Base-by-base conservation (phyloP, 2,888 invertebrate genomes). In the Heliconius cydno region DNA sequence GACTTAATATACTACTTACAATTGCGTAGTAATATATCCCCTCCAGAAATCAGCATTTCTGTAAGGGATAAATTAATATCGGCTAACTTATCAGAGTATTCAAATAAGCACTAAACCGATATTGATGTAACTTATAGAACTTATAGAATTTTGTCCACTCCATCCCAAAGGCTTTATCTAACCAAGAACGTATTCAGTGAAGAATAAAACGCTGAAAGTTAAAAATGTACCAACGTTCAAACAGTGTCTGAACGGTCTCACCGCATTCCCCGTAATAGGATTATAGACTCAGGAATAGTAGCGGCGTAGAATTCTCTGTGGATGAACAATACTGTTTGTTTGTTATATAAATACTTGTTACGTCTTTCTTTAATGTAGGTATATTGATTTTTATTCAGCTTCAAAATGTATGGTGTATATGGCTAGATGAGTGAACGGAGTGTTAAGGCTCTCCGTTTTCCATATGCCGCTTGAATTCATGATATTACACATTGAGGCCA, bases 221-320 rank as follows among this genome's bases (percentile, higher is more conserved):
- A 65, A 75, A 75, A 75, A 25, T 25, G 60, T 75, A 41, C 13
- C 25, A 25, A 41, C 28, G 41, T 66, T 65, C 15, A 28, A 65
- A 66, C 65, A 28, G 63, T 74, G 28, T 74, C 63, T 60, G 63
- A 74, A 75, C 65, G 65, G 65, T 75, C 63, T 46, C 75, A 46
- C 65, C 57, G 46, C 28, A 75, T 41, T 30, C 46, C 63, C 22
- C 46, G 38, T 75, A 75, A 75, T 75, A 75, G 65, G 75, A 75
- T 75, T 75, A 75, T 46, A 28, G 75, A 19, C 75, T 75, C 34
- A 63, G 38, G 28, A 65, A 46, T 73, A 30, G 34, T 57, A 34
- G 34, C 52, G 72, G 52, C 71, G 57, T 73, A 73, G 60, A 73
- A 38, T 38, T 15, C 73, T 72, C 72, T 34, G n/a, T 30, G 57